Evolutionary conservation across 2,797 vertebrate species (phyloP).

Genomic region (Phrynocephalus forsythii): DNA sequence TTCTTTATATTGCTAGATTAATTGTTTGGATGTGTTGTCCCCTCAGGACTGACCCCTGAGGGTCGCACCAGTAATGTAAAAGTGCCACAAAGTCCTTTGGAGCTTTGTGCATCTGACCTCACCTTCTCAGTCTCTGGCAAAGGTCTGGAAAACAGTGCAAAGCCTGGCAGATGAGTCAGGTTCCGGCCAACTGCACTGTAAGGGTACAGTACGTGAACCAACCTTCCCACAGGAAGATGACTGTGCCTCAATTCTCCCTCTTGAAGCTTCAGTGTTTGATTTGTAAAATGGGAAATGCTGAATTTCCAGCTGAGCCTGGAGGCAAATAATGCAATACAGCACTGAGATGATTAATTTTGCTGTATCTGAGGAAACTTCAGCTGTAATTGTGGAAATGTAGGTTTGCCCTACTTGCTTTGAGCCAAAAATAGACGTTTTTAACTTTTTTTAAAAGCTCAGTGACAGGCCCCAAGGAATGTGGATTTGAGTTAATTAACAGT

Average conservation of each 20-base stretch:
- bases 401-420: constrained; percentile 31
- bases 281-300: constrained; percentile 24
- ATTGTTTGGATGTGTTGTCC: constrained; percentile 7
- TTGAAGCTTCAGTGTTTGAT: constrained; percentile 13
- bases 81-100: constrained; percentile 2
- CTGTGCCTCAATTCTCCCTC: not conserved
- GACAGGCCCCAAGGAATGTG: not conserved
- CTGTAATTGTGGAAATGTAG: constrained; percentile 8
- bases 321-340: not conserved
- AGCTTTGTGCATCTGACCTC: not conserved
- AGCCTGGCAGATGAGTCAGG: not conserved
- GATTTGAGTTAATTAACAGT: constrained; percentile 19
- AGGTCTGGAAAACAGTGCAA: not conserved
- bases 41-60: not conserved
- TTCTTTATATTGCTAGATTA: not conserved
- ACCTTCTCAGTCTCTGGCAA: not conserved
- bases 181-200: constrained; percentile 23
- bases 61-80: not conserved
- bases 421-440: constrained; percentile 6
- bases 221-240: not conserved
- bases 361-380: constrained; percentile 12
- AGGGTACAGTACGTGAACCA: not conserved
- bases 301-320: constrained; percentile 4
- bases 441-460: constrained; percentile 3
- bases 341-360: not conserved